A percentile compares a stretch with the other conserved stretches of the same genome.
These are phyloP conservation scores for Ctenosaura bakeri DNA, from an alignment of 2,797 vertebrate genomes.

Conservation along the genomic window DNA sequence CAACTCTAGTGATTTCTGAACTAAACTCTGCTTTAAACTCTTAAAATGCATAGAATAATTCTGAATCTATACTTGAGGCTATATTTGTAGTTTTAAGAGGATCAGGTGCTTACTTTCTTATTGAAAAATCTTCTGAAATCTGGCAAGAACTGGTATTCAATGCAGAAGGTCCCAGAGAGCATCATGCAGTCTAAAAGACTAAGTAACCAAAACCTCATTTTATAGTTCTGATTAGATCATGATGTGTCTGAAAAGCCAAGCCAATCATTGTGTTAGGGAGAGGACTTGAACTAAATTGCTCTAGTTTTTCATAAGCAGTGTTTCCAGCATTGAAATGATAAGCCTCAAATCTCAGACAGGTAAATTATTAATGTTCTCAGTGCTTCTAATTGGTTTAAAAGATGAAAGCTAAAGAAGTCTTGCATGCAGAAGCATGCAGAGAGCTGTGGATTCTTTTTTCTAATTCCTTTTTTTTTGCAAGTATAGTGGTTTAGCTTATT, in stretches of 20 bases:
- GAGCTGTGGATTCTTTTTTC: neutral
- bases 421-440: neutral
- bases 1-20: no score
- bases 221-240: neutral
- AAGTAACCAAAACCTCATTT: neutral
- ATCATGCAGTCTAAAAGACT: neutral
- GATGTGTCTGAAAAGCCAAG: neutral
- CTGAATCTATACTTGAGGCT: neutral
- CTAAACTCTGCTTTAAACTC: neutral
- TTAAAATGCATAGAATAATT: neutral
- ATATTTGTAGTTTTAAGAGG: neutral
- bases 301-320: neutral
- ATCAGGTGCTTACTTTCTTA: neutral
- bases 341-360: neutral
- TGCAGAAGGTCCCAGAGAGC: neutral
- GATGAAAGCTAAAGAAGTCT: neutral
- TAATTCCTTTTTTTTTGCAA: no score
- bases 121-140: neutral
- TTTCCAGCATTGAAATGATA: neutral
- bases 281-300: neutral
- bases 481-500: no score
- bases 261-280: neutral
- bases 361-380: slow-evolving; percentile 15
- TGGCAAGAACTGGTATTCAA: neutral
- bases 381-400: neutral